phyloP scores from a whole-genome alignment of 2,113 vertebrate species.

The Chitala chitala region DNA sequence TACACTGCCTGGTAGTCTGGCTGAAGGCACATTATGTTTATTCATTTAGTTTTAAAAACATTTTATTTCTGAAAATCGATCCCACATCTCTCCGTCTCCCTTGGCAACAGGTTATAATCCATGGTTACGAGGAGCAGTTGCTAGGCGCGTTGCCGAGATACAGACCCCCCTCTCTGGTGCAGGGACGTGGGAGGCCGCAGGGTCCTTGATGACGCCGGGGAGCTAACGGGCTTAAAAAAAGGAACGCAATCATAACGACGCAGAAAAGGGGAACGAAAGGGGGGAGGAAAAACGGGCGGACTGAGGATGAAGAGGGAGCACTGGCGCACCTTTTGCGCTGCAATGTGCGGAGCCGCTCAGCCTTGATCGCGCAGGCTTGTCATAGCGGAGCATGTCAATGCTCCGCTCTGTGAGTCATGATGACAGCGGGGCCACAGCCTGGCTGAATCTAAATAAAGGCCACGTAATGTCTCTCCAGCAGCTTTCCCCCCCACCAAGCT shows the following conservation, averaged over 20 bases:
- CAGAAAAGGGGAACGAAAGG: background rate
- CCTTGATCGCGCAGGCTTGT: conserved; percentile 18
- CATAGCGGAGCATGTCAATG: background rate
- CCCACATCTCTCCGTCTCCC: conserved; percentile 65
- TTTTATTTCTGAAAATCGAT: conserved; percentile 63
- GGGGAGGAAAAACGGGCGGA: background rate
- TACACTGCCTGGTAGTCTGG: conserved; percentile 29
- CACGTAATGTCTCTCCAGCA: background rate
- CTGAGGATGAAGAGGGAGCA: background rate
- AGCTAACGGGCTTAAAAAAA: conserved; percentile 52
- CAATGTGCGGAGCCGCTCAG: background rate
- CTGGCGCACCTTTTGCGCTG: conserved; percentile 9
- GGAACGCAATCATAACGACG: conserved; percentile 48
- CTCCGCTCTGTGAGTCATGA: conserved; percentile 13
- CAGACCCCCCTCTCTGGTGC: conserved; percentile 57
- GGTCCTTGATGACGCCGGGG: conserved; percentile 59
- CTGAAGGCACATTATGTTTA: conserved; percentile 46
- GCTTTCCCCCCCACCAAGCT: background rate
- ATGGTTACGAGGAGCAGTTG: conserved; percentile 69
- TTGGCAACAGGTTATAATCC: conserved; percentile 76
- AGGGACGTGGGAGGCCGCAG: conserved; percentile 58
- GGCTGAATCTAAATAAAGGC: conserved; percentile 20
- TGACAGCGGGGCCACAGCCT: conserved; percentile 16
- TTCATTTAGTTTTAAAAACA: conserved; percentile 49
- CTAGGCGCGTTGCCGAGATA: conserved; percentile 71